Conservation (phyloP, 37 sponge, comb jelly and placozoan genomes). For the Spongilla lacustris region DNA sequence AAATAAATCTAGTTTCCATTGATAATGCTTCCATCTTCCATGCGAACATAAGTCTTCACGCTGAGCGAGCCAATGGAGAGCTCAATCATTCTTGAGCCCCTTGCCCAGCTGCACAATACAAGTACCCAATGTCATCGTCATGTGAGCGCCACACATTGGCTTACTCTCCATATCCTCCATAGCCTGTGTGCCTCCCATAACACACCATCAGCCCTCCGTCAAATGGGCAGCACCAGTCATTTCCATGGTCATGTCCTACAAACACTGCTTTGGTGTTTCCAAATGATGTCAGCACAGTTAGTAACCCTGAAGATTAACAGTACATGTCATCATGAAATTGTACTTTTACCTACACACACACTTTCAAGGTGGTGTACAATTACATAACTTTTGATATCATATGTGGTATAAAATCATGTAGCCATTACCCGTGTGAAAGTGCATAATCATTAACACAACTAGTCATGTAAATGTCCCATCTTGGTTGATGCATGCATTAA, state of each 20-base stretch:
- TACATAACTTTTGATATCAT: too few relatives aligned
- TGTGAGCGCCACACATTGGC: not conserved
- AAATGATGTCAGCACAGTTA: not conserved
- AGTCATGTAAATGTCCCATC: too few relatives aligned
- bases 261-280: not conserved
- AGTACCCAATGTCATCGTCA: not conserved
- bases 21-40: not conserved
- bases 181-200: conserved; percentile 29
- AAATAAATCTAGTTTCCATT: not conserved
- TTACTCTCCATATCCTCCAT: conserved; percentile 38
- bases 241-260: conserved; percentile 38
- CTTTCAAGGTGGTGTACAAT: too few relatives aligned
- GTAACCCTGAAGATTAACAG: not conserved
- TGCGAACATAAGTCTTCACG: not conserved
- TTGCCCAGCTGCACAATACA: not conserved
- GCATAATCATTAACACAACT: too few relatives aligned
- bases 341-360: too few relatives aligned
- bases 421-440: too few relatives aligned
- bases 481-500: too few relatives aligned
- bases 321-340: not conserved
- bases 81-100: not conserved
- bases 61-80: not conserved
- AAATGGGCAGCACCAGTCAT: conserved; percentile 35
- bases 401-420: too few relatives aligned
- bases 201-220: conserved; percentile 12